A percentile compares a stretch with the other conserved stretches of the same genome.
phyloP scores from a whole-genome alignment of 2,888 invertebrate species.

The Tryphoninae sp. region DNA sequence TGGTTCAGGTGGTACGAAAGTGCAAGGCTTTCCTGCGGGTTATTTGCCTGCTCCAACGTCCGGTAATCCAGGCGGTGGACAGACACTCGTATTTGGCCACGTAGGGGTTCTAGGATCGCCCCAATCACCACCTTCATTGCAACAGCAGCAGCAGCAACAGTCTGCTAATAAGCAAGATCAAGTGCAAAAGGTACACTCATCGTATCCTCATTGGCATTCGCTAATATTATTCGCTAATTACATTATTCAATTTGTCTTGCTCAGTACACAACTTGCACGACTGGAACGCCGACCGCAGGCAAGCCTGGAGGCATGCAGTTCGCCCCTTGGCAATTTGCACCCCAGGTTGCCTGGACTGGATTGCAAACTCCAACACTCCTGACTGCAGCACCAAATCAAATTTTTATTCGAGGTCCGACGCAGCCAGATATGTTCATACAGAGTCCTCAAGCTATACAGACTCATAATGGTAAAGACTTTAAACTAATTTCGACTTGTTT shows the following conservation, averaged over 20 bases:
- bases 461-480: conserved; percentile 85
- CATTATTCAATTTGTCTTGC: conserved; percentile 9
- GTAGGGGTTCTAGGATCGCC: conserved; percentile 87
- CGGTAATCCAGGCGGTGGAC: conserved; percentile 84
- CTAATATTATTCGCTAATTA: too few species aligned
- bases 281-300: conserved; percentile 77
- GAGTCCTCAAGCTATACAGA: conserved; percentile 87
- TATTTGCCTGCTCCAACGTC: conserved; percentile 91
- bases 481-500: neutral
- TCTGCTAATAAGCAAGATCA: conserved; percentile 78
- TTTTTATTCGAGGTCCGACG: conserved; percentile 89
- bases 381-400: conserved; percentile 87
- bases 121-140: conserved; percentile 76
- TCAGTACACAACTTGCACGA: conserved; percentile 80
- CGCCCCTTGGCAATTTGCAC: conserved; percentile 90
- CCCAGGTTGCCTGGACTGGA: conserved; percentile 90
- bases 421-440: conserved; percentile 94
- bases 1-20: conserved; percentile 76
- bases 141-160: conserved; percentile 78
- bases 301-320: conserved; percentile 86
- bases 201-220: too few species aligned
- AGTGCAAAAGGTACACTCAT: conserved; percentile 77
- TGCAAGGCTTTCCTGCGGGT: conserved; percentile 85
- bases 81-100: conserved; percentile 90
- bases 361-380: conserved; percentile 87